phyloP scores from a whole-genome alignment of 2,797 vertebrate species.

The Coendou prehensilis region DNA sequence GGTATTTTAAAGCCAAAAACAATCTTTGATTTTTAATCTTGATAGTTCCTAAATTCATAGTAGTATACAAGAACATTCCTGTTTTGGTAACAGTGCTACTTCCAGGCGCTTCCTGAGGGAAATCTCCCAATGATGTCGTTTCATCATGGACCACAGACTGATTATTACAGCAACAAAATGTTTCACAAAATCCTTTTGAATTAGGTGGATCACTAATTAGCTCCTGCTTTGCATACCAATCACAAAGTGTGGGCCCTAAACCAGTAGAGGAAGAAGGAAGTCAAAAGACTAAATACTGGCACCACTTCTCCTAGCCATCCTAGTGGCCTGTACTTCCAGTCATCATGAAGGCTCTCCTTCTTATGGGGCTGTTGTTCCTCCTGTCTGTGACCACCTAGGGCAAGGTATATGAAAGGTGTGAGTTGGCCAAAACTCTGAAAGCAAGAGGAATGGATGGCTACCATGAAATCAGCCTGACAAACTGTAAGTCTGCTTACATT shows the following conservation, averaged over 20 bases:
- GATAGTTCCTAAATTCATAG: neutral
- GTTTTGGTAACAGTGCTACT: neutral
- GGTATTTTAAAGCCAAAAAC: slow-evolving; percentile 16
- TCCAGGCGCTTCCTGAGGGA: neutral
- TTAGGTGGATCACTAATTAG: neutral
- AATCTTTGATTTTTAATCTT: neutral
- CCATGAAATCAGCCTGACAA: slow-evolving; percentile 53
- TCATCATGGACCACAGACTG: neutral
- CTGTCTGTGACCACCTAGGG: slow-evolving; percentile 41
- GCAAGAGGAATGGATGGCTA: slow-evolving; percentile 41
- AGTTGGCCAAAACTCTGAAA: slow-evolving; percentile 66
- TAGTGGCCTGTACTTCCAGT: neutral
- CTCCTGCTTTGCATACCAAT: neutral
- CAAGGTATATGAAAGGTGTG: slow-evolving; percentile 71
- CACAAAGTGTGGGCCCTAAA: neutral
- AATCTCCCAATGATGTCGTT: slow-evolving; percentile 16
- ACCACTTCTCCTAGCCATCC: neutral
- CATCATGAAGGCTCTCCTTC: slow-evolving; percentile 67
- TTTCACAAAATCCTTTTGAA: neutral
- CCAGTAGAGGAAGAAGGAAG: neutral
- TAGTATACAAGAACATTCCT: neutral
- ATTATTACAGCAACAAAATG: too few relatives aligned
- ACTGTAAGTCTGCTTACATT: slow-evolving; percentile 73
- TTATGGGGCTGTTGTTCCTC: slow-evolving; percentile 70
- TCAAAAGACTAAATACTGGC: slow-evolving; percentile 27